Conservation (phyloP, 2,888 invertebrate species). For the Cheilosia scutellata region DNA sequence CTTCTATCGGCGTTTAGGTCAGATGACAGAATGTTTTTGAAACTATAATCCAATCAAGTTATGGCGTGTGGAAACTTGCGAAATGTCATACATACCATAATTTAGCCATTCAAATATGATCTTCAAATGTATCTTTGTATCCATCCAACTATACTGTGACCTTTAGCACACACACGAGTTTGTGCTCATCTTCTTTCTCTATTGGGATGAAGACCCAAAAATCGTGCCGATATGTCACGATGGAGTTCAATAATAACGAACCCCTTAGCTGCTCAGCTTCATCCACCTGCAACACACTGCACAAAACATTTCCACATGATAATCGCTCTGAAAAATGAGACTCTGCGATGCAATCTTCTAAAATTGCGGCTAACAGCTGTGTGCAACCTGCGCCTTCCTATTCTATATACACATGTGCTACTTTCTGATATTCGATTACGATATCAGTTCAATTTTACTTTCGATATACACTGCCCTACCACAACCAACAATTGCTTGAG, state of each 20-base stretch:
- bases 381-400: constrained; percentile 32
- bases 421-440: constrained; percentile 53
- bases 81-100: neutral
- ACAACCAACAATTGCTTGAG: constrained; percentile 1
- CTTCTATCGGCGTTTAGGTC: no score
- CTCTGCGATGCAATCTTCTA: constrained; percentile 37
- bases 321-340: neutral
- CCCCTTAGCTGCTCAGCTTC: constrained; percentile 11
- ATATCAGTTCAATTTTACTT: constrained; percentile 44
- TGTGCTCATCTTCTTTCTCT: constrained; percentile 41
- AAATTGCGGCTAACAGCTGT: constrained; percentile 49
- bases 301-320: constrained; percentile 6
- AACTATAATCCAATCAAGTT: neutral
- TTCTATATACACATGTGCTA: constrained; percentile 24
- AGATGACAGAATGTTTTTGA: no score
- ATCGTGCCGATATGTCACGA: constrained; percentile 62
- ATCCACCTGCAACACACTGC: constrained; percentile 42
- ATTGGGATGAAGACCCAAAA: constrained; percentile 16
- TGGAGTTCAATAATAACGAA: constrained; percentile 17
- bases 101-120: neutral
- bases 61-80: neutral
- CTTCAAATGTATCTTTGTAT: neutral
- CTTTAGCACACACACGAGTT: constrained; percentile 39
- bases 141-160: constrained; percentile 14
- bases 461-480: constrained; percentile 46